Evolutionary conservation across 2,113 vertebrate genomes (phyloP), one percentile per base, ranked within the genome.

Genomic region (Anser cygnoides): DNA sequence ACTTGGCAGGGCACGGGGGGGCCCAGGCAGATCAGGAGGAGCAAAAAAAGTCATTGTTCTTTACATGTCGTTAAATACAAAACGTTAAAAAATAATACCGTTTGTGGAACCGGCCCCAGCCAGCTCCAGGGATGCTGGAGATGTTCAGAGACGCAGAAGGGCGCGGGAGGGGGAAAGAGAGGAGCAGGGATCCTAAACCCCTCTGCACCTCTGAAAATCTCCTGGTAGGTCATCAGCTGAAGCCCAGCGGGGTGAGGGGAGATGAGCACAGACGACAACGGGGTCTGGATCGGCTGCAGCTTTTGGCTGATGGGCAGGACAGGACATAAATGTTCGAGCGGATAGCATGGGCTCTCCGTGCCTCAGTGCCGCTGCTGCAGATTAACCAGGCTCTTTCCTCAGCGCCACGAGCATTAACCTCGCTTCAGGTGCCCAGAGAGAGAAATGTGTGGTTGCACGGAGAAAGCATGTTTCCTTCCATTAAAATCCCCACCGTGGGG

Each of bases 11-110:
- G 43, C 7, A 4, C 3, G 57, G 44, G n/a, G 25, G 9, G 39
- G 17, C 70, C 7, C 1, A 21, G 46, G 63, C 25, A 43, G 73
- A 50, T 15, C 0, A 5, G 65, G 68, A 92, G 61, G 39, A 96
- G 73, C 52, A 72, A 73, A 72, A 70, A 86, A 70, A 86, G 73
- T 93, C 82, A 67, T 1, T 59, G 86, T n/a, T 16, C 61, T 90
- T 67, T 78, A 65, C 62, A 29, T 65, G 20, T 73, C 28, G 33
- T 83, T 58, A 80, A 94, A 95, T 96, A 93, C 2, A 96, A 96
- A 95, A 95, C 25, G 6, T 54, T 95, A 93, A 49, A 96, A 96
- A 96, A 89, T 33, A 80, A 80, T 1, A 73, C 28, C 6, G 4
- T 70, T 13, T 2, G 6, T 37, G 9, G 76, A 41, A 12, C 62